phyloP scores from a whole-genome alignment of 1,140 invertebrate species.

The Epicauta chinensis region DNA sequence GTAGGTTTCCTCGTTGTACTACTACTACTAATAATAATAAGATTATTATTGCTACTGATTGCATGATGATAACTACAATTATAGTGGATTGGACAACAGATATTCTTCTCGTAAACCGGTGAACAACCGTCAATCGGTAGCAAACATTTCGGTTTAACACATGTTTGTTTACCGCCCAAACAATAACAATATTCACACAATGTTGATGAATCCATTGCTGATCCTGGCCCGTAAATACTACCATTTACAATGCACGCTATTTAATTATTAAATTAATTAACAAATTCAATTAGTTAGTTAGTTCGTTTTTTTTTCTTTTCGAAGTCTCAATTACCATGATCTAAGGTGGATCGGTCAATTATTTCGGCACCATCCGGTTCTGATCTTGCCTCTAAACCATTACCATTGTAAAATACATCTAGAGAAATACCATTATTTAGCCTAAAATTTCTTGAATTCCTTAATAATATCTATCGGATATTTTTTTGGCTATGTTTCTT shows the following conservation, averaged over 20 bases:
- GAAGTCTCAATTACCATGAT: conserved; percentile 7
- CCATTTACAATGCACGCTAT: conserved; percentile 67
- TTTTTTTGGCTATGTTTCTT: too few species aligned
- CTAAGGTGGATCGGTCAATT: not conserved
- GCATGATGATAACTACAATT: conserved; percentile 53
- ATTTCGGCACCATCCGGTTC: conserved; percentile 8
- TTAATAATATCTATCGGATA: too few species aligned
- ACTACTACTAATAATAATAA: conserved; percentile 34
- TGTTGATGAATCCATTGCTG: conserved; percentile 71
- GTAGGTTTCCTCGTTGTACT: not conserved
- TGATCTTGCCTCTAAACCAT: conserved; percentile 16
- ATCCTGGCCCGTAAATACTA: conserved; percentile 72
- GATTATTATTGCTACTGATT: conserved; percentile 26
- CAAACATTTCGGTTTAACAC: conserved; percentile 74
- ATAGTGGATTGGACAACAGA: conserved; percentile 79
- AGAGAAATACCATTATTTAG: too few species aligned
- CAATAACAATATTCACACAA: conserved; percentile 86
- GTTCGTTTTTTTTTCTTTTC: not conserved
- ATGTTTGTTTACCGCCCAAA: conserved; percentile 60
- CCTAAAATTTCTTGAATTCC: too few species aligned
- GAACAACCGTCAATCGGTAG: conserved; percentile 70
- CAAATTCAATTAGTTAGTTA: not conserved
- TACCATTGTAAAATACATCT: conserved; percentile 1
- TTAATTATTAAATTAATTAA: conserved; percentile 20
- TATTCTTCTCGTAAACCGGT: conserved; percentile 58